Evolutionary conservation across 2,797 vertebrate genomes (phyloP).

Genomic region (Sebastes matsubarae): DNA sequence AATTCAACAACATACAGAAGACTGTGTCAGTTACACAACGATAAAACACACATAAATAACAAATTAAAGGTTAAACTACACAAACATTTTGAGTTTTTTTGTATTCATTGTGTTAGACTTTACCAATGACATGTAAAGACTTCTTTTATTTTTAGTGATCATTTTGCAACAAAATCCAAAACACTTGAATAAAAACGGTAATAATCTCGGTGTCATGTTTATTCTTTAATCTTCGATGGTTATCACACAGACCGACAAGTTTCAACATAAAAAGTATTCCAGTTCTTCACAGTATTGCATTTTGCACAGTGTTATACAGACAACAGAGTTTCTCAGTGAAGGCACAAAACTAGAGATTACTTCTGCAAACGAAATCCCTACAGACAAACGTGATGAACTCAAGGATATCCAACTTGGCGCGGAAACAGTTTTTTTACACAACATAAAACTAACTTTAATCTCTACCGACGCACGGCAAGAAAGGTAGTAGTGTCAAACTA

Average conservation of each 20-base stretch:
- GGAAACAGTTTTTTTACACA: slow-evolving; percentile 43
- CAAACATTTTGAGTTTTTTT: background rate
- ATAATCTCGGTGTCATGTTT: slow-evolving; percentile 14
- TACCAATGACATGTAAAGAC: background rate
- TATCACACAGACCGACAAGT: slow-evolving; percentile 63
- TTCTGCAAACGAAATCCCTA: slow-evolving; percentile 62
- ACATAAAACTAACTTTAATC: slow-evolving; percentile 26
- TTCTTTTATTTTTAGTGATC: background rate
- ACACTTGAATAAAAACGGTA: background rate
- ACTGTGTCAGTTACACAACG: background rate
- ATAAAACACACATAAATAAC: background rate
- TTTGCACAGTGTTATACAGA: slow-evolving; percentile 77
- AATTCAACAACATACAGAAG: background rate
- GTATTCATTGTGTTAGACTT: background rate
- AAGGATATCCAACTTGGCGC: slow-evolving; percentile 19
- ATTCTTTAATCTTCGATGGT: slow-evolving; percentile 63
- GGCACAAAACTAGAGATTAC: slow-evolving; percentile 77
- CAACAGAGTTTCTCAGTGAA: slow-evolving; percentile 70
- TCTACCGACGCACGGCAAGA: slow-evolving; percentile 27
- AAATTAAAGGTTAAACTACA: background rate
- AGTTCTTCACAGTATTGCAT: slow-evolving; percentile 74
- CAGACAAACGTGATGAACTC: slow-evolving; percentile 40
- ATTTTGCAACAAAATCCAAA: background rate
- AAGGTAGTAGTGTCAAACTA: slow-evolving; percentile 35
- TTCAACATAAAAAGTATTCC: slow-evolving; percentile 45